Base-by-base conservation (phyloP, 92 coral and sea anemone genomes). In the Anthopleura xanthogrammica region DNA sequence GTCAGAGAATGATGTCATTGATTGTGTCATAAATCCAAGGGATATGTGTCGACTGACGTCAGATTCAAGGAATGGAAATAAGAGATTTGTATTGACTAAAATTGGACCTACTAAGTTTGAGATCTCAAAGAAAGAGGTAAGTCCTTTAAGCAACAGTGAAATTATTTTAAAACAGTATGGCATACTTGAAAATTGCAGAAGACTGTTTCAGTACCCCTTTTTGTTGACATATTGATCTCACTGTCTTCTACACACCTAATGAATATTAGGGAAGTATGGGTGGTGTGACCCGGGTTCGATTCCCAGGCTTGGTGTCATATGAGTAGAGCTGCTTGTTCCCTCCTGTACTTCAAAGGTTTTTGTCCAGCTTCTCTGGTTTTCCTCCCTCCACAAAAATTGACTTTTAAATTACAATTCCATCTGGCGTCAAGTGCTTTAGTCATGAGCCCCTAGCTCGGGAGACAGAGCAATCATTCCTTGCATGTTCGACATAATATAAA, bases 61-160 rank as follows among this genome's bases (percentile, higher is more conserved):
- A 68, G 74, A 68, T 11, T 68, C 36, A 13, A 36, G 16, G 57
- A 65, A 72, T n/a, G 66, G 9, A 24, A 83, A 70, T 65, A 24
- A 79, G 80, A 55, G 36, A 46, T 79, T 19, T 81, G 56, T 77
- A 20, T 60, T 82, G 85, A 82, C 52, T 17, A 82, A 82, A 82
- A 42, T 72, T 72, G 85, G 85, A n/a, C 85, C 85, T 16, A 50
- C 41, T 14, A 82, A 52, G 48, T 82, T 50, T 73, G 85, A 82
- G 50, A 70, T 80, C 36, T 76, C 89, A 12, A 60, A 17, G n/a
- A 89, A 85, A 52, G 91, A 89, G 43, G 91, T 89, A 81, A 85
- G 86, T 68, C 6, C 16, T 65, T 65, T 23, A 10, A n/a, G 74
- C 24, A 62, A 62, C n/a, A 62, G 4, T 20, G 50, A 5, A 5